Evolutionary conservation across 30 jellyfish, hydroid and myxozoan genomes (phyloP), one percentile per base, ranked within the genome.

Genomic region (Cassiopea xamachana): DNA sequence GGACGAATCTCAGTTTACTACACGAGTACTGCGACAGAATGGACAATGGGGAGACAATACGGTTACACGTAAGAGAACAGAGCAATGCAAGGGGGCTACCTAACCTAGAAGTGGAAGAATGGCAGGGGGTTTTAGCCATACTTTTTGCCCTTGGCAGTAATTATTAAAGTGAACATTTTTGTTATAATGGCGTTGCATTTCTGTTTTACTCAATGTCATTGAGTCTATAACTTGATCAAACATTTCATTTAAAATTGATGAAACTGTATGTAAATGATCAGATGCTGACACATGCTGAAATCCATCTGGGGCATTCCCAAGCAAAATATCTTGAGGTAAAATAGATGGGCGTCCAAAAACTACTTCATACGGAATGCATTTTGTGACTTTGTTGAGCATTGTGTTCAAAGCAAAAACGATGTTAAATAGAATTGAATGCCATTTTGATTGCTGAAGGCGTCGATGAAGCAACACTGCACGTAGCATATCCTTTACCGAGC

Each of bases 391-490:
- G 64, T 6, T 55, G 64, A 55, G 12, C 55, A 83, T 87, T 48
- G 90, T 87, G 46, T 87, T 87, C 69, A 60, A 77, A 15, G 96
- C 96, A 89, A 89, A 89, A 61, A 89, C 96, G 48, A 80, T 48
- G 55, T 69, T 50, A 18, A 80, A 87, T 80, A 89, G 74, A 59
- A 89, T 64, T 17, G 80, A 78, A 49, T 89, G 71, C 96, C 96
- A 81, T 71, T 89, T 89, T n/a, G 84, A 55, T 75, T 87, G 90
- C 60, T 80, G 77, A 69, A 87, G 85, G 48, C 90, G 94, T n/a
- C 85, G 94, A 87, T 87, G 94, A 17, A 87, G 85, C 50, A 87
- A 68, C 84, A 87, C 94, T 19, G 90, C 94, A 75, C 77, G 46
- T n/a, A 87, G 62, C 94, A 87, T 87, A 83, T 87, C 94, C 64